Conservation (phyloP, 2,888 invertebrate species). For the Mythimna loreyi region DNA sequence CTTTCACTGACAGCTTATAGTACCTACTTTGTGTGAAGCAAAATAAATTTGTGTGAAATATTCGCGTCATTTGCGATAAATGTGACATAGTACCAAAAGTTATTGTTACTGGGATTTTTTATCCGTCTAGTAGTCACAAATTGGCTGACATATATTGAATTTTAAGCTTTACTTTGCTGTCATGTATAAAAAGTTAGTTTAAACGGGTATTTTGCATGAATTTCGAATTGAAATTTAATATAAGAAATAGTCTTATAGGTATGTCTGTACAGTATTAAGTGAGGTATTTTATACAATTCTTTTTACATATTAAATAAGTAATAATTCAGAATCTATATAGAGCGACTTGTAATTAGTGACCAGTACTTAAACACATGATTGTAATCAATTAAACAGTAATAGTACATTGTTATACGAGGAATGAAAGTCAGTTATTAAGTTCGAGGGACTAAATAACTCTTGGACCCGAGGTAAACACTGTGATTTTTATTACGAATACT, state of each 20-base stretch:
- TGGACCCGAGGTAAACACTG: too few relatives aligned
- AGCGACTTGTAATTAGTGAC: too few relatives aligned
- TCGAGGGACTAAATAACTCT: too few relatives aligned
- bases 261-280: neutral
- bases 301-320: too few relatives aligned
- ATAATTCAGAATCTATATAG: too few relatives aligned
- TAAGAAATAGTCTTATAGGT: too few relatives aligned
- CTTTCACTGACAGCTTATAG: conserved; percentile 9
- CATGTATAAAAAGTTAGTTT: neutral
- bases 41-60: conserved; percentile 28
- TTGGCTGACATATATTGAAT: conserved; percentile 1
- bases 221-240: neutral
- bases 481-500: too few relatives aligned
- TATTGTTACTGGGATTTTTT: conserved; percentile 8
- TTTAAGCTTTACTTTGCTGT: conserved; percentile 1
- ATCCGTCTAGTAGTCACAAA: neutral
- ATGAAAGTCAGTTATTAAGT: too few relatives aligned
- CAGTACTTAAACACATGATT: too few relatives aligned
- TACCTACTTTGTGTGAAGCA: conserved; percentile 5
- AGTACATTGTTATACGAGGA: too few relatives aligned
- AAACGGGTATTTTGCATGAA: neutral
- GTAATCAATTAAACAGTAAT: too few relatives aligned
- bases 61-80: conserved; percentile 13
- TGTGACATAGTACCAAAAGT: conserved; percentile 6
- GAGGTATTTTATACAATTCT: too few relatives aligned